Conservation (phyloP, 2,113 vertebrate species). For the Morone chrysops region DNA sequence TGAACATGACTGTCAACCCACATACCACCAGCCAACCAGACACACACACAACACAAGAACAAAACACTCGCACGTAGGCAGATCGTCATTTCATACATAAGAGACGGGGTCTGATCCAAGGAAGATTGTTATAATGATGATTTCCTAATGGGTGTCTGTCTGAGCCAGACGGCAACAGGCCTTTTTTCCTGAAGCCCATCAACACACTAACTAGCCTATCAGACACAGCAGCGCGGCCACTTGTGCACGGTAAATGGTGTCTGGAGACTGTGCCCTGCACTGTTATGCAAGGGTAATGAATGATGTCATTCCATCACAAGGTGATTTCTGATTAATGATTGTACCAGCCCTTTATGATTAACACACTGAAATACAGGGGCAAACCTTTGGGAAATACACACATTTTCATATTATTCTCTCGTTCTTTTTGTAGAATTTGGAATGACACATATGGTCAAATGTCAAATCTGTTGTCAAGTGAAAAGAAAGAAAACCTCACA, state of each 20-base stretch:
- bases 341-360: neutral
- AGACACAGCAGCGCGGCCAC: conserved; percentile 45
- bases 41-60: neutral
- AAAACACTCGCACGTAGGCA: conserved; percentile 14
- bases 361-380: neutral
- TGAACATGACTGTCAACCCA: conserved; percentile 1
- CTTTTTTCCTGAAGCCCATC: conserved; percentile 32
- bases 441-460: neutral
- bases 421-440: neutral
- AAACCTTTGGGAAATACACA: neutral
- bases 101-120: conserved; percentile 22
- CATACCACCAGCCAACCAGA: conserved; percentile 4
- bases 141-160: conserved; percentile 64
- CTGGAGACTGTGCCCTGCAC: conserved; percentile 46
- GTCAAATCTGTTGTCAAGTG: neutral
- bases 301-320: conserved; percentile 39
- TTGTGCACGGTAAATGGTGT: conserved; percentile 56
- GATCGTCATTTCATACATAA: conserved; percentile 34
- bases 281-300: conserved; percentile 27
- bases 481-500: neutral
- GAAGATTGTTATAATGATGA: conserved; percentile 49
- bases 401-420: neutral
- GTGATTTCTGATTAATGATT: conserved; percentile 23
- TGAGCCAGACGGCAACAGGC: conserved; percentile 48
- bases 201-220: conserved; percentile 54